Percentiles rank a stretch among this genome's conserved stretches.
Evolutionary conservation across 2,113 vertebrate genomes (phyloP).

Genomic region (Canis aureus): DNA sequence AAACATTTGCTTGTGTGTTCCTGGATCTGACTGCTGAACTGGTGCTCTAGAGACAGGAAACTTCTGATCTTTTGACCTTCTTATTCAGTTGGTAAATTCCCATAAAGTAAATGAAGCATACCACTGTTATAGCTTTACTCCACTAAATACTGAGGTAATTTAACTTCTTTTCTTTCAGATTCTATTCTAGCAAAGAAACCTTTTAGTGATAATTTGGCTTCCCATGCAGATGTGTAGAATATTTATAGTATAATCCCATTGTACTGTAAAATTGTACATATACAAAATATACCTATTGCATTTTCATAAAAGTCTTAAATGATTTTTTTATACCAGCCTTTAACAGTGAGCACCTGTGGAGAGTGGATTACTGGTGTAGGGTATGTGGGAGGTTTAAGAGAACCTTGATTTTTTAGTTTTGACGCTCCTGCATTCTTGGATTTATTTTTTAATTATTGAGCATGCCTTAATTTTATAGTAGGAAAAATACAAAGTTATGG

Average conservation of each 20-base stretch:
- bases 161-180: background rate
- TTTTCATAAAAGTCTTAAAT: slow-evolving; percentile 6
- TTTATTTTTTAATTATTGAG: slow-evolving; percentile 24
- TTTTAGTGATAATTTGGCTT: background rate
- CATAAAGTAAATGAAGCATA: background rate
- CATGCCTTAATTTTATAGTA: slow-evolving; percentile 16
- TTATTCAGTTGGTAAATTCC: background rate
- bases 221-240: background rate
- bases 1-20: background rate
- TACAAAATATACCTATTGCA: background rate
- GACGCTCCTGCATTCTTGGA: background rate
- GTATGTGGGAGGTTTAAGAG: background rate
- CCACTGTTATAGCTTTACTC: background rate
- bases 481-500: background rate
- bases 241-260: background rate
- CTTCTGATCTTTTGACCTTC: background rate
- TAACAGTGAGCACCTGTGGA: background rate
- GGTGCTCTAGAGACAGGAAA: background rate
- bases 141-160: background rate
- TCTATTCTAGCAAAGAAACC: background rate
- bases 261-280: background rate
- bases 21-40: background rate
- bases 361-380: background rate
- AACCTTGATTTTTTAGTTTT: background rate
- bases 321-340: background rate